These are phyloP conservation scores for Ceratothoa steindachneri DNA, from an alignment of 2,888 invertebrate genomes.

Conservation along the genomic window DNA sequence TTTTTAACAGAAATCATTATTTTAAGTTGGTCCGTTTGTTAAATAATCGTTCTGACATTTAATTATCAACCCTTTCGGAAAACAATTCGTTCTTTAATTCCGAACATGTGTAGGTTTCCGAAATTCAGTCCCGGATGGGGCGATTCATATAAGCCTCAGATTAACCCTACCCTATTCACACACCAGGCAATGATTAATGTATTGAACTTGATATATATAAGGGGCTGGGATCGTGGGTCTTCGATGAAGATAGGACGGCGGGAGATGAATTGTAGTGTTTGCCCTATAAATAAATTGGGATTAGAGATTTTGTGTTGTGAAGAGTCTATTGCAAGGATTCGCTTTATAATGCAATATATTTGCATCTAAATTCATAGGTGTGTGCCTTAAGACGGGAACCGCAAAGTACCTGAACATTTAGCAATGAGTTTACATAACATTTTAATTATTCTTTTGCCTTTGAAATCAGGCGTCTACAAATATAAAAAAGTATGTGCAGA, in stretches of 20 bases:
- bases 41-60: conserved; percentile 8
- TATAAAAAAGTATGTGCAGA: too few relatives aligned
- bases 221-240: background rate
- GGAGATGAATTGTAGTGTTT: background rate
- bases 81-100: conserved; percentile 4
- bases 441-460: too few relatives aligned
- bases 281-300: background rate
- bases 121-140: conserved; percentile 7
- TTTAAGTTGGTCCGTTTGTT: background rate
- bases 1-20: conserved; percentile 4
- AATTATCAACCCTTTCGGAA: conserved; percentile 10
- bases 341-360: too few relatives aligned
- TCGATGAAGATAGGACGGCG: background rate
- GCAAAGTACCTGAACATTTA: too few relatives aligned
- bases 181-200: conserved; percentile 10
- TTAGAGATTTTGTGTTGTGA: too few relatives aligned
- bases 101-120: conserved; percentile 8
- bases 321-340: too few relatives aligned
- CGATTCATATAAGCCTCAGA: conserved; percentile 6
- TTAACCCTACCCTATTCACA: conserved; percentile 9
- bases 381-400: too few relatives aligned
- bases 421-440: too few relatives aligned
- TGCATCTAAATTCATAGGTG: too few relatives aligned
- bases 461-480: too few relatives aligned
- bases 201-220: conserved; percentile 3